These are phyloP conservation scores for Dichetophora obliterata DNA, from an alignment of 2,888 invertebrate species.

Conservation along the genomic window DNA sequence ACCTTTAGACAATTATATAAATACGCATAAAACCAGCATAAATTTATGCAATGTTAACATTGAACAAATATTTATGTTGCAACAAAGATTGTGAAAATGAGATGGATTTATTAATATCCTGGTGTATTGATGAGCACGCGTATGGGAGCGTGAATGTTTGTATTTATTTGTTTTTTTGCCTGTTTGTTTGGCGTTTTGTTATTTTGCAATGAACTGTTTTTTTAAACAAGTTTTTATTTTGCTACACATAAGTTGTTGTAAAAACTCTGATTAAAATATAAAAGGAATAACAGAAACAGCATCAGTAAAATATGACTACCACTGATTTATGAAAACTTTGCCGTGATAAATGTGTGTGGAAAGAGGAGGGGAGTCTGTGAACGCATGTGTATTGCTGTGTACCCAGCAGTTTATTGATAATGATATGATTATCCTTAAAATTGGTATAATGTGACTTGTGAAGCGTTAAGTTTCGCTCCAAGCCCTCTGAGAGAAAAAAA, in stretches of 20 bases:
- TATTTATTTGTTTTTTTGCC: background rate
- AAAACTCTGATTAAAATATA: background rate
- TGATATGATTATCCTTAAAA: slow-evolving; percentile 42
- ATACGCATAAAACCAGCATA: background rate
- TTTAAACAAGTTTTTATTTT: background rate
- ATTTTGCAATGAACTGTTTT: background rate
- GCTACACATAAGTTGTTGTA: background rate
- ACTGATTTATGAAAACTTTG: background rate
- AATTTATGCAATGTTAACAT: too few species aligned
- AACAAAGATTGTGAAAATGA: slow-evolving; percentile 7
- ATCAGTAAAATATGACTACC: background rate
- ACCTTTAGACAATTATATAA: slow-evolving; percentile 8
- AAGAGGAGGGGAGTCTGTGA: background rate
- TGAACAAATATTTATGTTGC: slow-evolving; percentile 5
- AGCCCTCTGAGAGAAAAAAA: background rate
- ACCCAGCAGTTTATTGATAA: slow-evolving; percentile 40
- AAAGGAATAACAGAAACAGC: background rate
- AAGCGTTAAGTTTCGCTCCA: slow-evolving; percentile 25
- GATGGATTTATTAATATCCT: slow-evolving; percentile 9
- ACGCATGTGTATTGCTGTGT: background rate
- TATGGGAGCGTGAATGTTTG: background rate
- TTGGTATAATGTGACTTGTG: slow-evolving; percentile 28
- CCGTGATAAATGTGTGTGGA: background rate
- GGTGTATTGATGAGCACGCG: background rate
- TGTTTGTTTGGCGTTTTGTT: background rate